phyloP scores from a whole-genome alignment of 2,797 vertebrate genomes.

The Labeo calbasu region DNA sequence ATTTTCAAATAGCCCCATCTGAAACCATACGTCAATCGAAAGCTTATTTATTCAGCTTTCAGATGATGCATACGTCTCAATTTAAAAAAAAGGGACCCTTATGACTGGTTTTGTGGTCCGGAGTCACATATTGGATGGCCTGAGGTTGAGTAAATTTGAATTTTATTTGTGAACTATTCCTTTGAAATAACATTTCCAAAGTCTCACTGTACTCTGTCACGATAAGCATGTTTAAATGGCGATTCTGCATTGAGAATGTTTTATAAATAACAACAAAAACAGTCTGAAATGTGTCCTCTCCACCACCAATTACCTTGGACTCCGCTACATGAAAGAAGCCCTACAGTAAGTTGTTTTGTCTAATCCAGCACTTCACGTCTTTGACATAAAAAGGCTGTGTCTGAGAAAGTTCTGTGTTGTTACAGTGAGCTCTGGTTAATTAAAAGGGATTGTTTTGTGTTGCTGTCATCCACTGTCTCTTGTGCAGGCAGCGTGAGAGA shows the following conservation, averaged over 20 bases:
- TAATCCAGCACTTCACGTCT: slow-evolving; percentile 20
- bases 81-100: no score
- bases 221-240: background rate
- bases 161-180: background rate
- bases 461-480: slow-evolving; percentile 62
- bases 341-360: slow-evolving; percentile 17
- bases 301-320: slow-evolving; percentile 32
- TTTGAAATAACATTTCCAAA: background rate
- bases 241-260: background rate
- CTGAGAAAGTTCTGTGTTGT: slow-evolving; percentile 50
- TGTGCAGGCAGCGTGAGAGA: slow-evolving; percentile 51
- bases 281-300: background rate
- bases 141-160: background rate
- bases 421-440: slow-evolving; percentile 64
- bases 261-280: background rate
- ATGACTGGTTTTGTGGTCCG: no score
- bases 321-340: slow-evolving; percentile 11
- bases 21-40: no score
- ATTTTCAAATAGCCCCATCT: no score
- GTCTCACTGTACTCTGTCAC: background rate
- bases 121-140: background rate
- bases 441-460: slow-evolving; percentile 65
- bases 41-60: no score
- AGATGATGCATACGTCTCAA: no score
- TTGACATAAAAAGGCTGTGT: slow-evolving; percentile 44